These are phyloP conservation scores for Dryocosmus kuriphilus DNA, from an alignment of 2,888 invertebrate genomes.

Conservation along the genomic window DNA sequence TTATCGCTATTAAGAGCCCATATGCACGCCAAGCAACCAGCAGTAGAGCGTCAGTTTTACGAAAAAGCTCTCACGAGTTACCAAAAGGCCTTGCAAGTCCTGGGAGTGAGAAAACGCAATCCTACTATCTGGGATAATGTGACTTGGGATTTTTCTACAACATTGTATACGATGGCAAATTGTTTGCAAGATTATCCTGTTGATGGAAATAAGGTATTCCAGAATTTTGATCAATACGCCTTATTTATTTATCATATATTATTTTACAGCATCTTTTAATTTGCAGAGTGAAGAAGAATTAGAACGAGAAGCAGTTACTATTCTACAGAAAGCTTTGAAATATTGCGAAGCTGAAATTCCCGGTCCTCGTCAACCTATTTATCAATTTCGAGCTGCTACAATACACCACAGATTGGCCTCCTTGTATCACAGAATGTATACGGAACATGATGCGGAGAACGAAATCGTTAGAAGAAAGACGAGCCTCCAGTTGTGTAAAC, in stretches of 20 bases:
- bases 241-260: background rate
- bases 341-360: conserved; percentile 85
- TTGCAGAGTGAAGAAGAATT: conserved; percentile 81
- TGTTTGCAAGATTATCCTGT: conserved; percentile 87
- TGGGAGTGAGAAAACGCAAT: conserved; percentile 83
- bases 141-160: conserved; percentile 91
- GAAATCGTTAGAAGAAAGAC: conserved; percentile 82
- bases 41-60: conserved; percentile 83
- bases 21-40: conserved; percentile 78
- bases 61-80: conserved; percentile 86
- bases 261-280: background rate
- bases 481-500: conserved; percentile 82
- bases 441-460: conserved; percentile 79
- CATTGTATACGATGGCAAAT: conserved; percentile 88
- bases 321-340: conserved; percentile 87
- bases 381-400: conserved; percentile 90
- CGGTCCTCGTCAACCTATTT: conserved; percentile 86
- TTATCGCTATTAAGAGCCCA: conserved; percentile 90
- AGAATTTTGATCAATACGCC: background rate
- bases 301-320: conserved; percentile 86
- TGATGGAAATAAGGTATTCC: conserved; percentile 67
- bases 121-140: conserved; percentile 88
- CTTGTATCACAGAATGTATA: conserved; percentile 86
- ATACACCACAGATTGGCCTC: conserved; percentile 91
- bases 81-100: conserved; percentile 83